phyloP scores from a whole-genome alignment of 2,113 vertebrate species.

The Melanerpes formicivorus region DNA sequence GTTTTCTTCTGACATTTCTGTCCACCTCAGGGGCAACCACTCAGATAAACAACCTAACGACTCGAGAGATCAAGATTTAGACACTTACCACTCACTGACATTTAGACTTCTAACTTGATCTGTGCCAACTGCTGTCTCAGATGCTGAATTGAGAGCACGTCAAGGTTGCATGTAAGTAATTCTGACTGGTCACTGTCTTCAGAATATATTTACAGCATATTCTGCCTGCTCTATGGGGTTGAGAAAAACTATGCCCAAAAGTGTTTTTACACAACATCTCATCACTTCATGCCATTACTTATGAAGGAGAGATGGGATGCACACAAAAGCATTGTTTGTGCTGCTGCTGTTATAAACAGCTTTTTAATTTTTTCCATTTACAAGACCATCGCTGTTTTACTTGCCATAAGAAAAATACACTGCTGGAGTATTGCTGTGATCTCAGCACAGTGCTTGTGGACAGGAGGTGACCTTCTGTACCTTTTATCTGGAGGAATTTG shows the following conservation, averaged over 20 bases:
- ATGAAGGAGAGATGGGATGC: neutral
- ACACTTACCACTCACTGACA: slow-evolving; percentile 51
- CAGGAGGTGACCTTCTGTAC: slow-evolving; percentile 37
- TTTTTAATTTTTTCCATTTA: neutral
- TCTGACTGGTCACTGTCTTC: neutral
- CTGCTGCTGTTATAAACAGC: neutral
- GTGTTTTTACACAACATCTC: neutral
- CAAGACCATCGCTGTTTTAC: neutral
- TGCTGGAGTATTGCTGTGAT: slow-evolving; percentile 3
- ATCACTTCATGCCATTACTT: neutral
- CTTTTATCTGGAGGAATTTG: slow-evolving; percentile 58
- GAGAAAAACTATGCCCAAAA: neutral
- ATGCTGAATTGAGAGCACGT: neutral
- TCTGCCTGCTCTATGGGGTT: neutral
- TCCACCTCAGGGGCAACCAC: slow-evolving; percentile 20
- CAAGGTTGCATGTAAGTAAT: slow-evolving; percentile 9
- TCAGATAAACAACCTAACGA: slow-evolving; percentile 53
- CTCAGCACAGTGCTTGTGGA: slow-evolving; percentile 32
- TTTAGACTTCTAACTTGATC: slow-evolving; percentile 52
- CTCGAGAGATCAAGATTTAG: slow-evolving; percentile 42
- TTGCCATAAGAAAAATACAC: slow-evolving; percentile 30
- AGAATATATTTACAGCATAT: neutral
- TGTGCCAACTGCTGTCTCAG: slow-evolving; percentile 18
- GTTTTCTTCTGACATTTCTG: slow-evolving; percentile 54
- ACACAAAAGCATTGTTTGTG: neutral